Conservation (phyloP, 2,797 vertebrate genomes). For the Myotis findleyi region DNA sequence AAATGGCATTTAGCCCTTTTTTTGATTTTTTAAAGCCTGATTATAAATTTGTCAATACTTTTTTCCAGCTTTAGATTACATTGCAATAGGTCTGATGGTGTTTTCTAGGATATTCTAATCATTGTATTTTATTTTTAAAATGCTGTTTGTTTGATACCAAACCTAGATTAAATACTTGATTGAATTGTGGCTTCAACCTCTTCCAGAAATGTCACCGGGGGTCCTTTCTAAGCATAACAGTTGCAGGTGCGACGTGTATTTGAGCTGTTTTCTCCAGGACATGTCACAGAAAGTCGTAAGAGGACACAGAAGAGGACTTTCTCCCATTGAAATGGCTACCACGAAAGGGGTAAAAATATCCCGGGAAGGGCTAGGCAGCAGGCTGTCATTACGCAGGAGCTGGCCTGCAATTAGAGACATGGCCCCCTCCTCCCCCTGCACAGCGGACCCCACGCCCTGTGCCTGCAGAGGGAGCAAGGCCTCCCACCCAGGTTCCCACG, state of each 20-base stretch:
- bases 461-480: too few relatives aligned
- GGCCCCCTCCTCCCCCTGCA: not conserved
- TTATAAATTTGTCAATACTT: too few relatives aligned
- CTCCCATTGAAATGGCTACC: constrained; percentile 40
- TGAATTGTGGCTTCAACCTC: too few relatives aligned
- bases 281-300: constrained; percentile 25
- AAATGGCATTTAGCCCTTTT: too few relatives aligned
- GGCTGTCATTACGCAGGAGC: constrained; percentile 44
- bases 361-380: not conserved
- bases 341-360: constrained; percentile 61
- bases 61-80: too few relatives aligned
- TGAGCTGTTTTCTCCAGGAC: constrained; percentile 51
- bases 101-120: too few relatives aligned
- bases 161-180: too few relatives aligned
- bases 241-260: constrained; percentile 32
- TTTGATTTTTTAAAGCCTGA: too few relatives aligned
- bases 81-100: too few relatives aligned
- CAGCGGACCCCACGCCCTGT: not conserved
- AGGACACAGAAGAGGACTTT: constrained; percentile 28
- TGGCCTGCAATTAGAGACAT: constrained; percentile 56
- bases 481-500: not conserved
- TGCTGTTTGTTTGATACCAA: too few relatives aligned
- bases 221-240: constrained; percentile 53
- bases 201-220: not conserved
- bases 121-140: too few relatives aligned